These are phyloP conservation scores for Phenganax marumi DNA, from an alignment of 92 coral and sea anemone genomes.

Conservation along the genomic window DNA sequence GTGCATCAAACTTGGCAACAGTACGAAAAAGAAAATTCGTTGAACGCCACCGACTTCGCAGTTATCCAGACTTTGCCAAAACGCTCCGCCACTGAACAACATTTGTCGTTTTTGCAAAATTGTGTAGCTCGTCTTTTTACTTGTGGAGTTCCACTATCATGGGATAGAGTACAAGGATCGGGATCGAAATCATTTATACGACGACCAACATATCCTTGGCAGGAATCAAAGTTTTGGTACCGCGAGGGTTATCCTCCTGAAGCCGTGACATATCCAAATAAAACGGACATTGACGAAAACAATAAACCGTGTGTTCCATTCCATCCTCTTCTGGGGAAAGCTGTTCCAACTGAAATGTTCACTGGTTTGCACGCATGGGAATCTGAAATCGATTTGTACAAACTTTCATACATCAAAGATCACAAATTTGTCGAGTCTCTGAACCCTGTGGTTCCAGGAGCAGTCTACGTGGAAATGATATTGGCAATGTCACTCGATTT, in stretches of 20 bases:
- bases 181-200: conserved; percentile 64
- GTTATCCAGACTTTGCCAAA: conserved; percentile 70
- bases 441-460: conserved; percentile 79
- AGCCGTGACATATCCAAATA: background rate
- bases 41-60: background rate
- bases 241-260: conserved; percentile 50
- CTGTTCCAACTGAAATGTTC: conserved; percentile 58
- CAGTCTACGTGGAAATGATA: conserved; percentile 81
- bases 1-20: conserved; percentile 32
- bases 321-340: conserved; percentile 66
- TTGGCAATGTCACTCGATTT: conserved; percentile 74
- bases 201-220: conserved; percentile 77
- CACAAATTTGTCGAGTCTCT: conserved; percentile 68
- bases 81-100: conserved; percentile 56
- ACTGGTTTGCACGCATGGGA: conserved; percentile 83
- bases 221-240: conserved; percentile 69
- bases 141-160: conserved; percentile 63
- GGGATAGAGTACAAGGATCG: conserved; percentile 60
- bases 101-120: conserved; percentile 67
- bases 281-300: background rate
- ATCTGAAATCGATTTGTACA: conserved; percentile 72
- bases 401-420: conserved; percentile 69
- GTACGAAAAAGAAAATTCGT: background rate
- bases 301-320: background rate
- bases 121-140: conserved; percentile 66